Percentiles rank a stretch among this genome's conserved stretches.
phyloP scores from a whole-genome alignment of 2,888 invertebrate genomes.

The Cheilosia grossa region DNA sequence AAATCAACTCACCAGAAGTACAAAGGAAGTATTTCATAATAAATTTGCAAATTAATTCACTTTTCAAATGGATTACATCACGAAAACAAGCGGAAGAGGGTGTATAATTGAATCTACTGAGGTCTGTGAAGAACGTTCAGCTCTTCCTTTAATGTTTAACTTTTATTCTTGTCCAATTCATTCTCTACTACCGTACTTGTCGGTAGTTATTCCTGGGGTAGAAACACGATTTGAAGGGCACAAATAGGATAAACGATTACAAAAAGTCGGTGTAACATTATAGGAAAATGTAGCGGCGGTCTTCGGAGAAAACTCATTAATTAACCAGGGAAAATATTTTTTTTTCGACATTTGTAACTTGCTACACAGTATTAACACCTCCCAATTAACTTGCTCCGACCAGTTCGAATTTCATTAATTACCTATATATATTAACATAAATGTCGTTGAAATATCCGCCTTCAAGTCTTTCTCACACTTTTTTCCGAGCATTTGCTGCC shows the following conservation, averaged over 20 bases:
- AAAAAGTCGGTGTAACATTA: not conserved
- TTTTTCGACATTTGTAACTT: too few relatives aligned
- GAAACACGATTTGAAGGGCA: not conserved
- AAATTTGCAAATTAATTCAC: constrained; percentile 27
- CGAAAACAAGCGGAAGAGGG: constrained; percentile 33
- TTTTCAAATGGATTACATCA: constrained; percentile 26
- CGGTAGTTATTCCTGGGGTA: not conserved
- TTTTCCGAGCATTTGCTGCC: too few relatives aligned
- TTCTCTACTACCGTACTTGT: constrained; percentile 3
- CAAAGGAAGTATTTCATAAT: constrained; percentile 30
- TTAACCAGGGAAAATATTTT: not conserved
- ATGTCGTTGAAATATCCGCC: too few relatives aligned
- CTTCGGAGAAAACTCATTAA: not conserved
- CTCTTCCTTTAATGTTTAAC: constrained; percentile 8
- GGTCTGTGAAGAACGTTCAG: constrained; percentile 10
- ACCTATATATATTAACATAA: too few relatives aligned
- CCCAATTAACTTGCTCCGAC: too few relatives aligned
- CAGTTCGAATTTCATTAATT: too few relatives aligned
- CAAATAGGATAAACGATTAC: constrained; percentile 12
- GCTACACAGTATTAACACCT: too few relatives aligned
- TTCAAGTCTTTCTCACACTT: too few relatives aligned
- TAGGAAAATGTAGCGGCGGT: not conserved
- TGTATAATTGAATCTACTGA: constrained; percentile 30
- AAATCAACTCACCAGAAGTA: not conserved
- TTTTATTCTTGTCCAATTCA: constrained; percentile 5